These are phyloP conservation scores for Leptoclinus maculatus DNA, from an alignment of 2,797 vertebrate genomes.

Conservation along the genomic window DNA sequence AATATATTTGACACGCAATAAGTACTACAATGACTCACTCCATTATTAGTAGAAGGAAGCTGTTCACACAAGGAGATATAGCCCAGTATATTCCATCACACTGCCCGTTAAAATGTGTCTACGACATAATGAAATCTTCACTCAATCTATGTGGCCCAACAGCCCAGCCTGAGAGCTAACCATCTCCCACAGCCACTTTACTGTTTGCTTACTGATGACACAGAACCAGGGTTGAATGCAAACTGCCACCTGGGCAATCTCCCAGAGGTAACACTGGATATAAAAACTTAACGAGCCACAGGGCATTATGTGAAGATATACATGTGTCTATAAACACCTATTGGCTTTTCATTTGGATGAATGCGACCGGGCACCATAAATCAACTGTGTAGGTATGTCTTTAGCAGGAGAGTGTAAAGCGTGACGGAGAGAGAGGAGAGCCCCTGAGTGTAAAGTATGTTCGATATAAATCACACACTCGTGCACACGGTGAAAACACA, in stretches of 20 bases:
- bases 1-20: neutral
- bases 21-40: neutral
- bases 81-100: neutral
- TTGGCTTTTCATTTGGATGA: constrained; percentile 72
- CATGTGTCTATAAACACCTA: constrained; percentile 65
- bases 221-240: constrained; percentile 41
- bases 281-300: constrained; percentile 61
- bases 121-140: constrained; percentile 15
- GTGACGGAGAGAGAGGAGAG: constrained; percentile 31
- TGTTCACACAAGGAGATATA: constrained; percentile 8
- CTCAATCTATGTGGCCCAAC: constrained; percentile 8
- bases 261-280: constrained; percentile 49
- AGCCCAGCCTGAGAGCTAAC: constrained; percentile 8
- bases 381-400: constrained; percentile 41
- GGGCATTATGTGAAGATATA: constrained; percentile 57
- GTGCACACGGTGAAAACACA: neutral
- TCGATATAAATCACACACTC: constrained; percentile 29
- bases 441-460: constrained; percentile 27
- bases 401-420: constrained; percentile 23
- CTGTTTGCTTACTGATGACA: constrained; percentile 59
- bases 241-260: constrained; percentile 52
- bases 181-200: constrained; percentile 48
- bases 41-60: neutral
- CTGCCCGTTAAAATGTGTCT: constrained; percentile 21
- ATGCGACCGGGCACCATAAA: constrained; percentile 37